These are phyloP conservation scores for Morpho deidamia DNA, from an alignment of 2,888 invertebrate species.

Conservation along the genomic window DNA sequence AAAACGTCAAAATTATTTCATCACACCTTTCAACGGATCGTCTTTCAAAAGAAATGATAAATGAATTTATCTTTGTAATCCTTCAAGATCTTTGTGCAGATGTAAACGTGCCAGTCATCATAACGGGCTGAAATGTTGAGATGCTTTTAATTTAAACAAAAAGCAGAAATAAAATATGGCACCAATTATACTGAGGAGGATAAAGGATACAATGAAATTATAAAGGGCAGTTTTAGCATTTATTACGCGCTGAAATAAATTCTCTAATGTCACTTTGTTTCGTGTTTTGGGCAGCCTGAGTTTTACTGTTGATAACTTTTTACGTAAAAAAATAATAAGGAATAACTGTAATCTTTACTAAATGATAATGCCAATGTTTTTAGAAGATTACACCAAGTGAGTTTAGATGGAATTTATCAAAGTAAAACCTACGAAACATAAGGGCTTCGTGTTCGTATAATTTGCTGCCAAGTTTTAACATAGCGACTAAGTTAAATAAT, in stretches of 20 bases:
- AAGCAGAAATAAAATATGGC: slow-evolving; percentile 29
- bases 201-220: slow-evolving; percentile 26
- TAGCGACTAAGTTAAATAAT: no score
- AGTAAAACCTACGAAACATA: no score
- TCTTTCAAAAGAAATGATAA: slow-evolving; percentile 19
- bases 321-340: background rate
- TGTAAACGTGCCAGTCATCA: slow-evolving; percentile 17
- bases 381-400: no score
- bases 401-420: no score
- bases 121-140: slow-evolving; percentile 16
- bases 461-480: no score
- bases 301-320: background rate
- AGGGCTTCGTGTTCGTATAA: no score
- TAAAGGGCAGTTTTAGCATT: slow-evolving; percentile 27
- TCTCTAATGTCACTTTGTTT: slow-evolving; percentile 11
- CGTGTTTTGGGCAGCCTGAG: background rate
- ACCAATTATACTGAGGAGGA: slow-evolving; percentile 26
- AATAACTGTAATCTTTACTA: no score
- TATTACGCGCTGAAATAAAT: slow-evolving; percentile 22
- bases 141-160: slow-evolving; percentile 11
- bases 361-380: no score
- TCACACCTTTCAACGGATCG: slow-evolving; percentile 10
- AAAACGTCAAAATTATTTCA: slow-evolving; percentile 10
- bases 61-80: slow-evolving; percentile 16
- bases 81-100: slow-evolving; percentile 16